phyloP scores from a whole-genome alignment of 1,140 invertebrate species.

The Drosophila pseudoananassae region DNA sequence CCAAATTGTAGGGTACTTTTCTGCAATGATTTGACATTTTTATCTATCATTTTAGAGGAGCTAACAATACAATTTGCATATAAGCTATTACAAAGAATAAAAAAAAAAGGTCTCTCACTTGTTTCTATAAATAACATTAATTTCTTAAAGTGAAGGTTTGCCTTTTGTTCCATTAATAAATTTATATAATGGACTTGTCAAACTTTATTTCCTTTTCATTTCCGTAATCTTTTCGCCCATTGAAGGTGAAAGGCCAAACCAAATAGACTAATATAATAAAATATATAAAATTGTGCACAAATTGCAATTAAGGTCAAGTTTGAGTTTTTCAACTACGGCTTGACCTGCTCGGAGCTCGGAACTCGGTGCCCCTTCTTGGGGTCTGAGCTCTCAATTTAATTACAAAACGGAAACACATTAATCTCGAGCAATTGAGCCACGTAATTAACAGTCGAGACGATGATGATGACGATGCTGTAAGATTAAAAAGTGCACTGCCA shows the following conservation, averaged over 20 bases:
- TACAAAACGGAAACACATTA: constrained; percentile 69
- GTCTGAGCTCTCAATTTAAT: constrained; percentile 48
- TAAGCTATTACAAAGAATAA: not conserved
- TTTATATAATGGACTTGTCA: not conserved
- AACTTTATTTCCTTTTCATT: constrained; percentile 2
- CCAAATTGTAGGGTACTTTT: constrained; percentile 52
- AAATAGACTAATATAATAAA: constrained; percentile 16
- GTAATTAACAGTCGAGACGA: constrained; percentile 47
- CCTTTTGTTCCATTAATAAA: not conserved
- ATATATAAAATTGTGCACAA: constrained; percentile 52
- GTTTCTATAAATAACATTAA: not conserved
- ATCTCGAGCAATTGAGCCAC: constrained; percentile 67
- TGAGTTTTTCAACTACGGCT: constrained; percentile 12
- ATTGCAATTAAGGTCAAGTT: constrained; percentile 50
- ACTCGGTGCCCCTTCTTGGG: constrained; percentile 5
- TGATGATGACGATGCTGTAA: constrained; percentile 43
- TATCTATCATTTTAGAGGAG: constrained; percentile 6
- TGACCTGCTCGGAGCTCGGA: constrained; percentile 32
- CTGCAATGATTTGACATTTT: constrained; percentile 61
- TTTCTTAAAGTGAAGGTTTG: not conserved
- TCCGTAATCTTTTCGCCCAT: constrained; percentile 10
- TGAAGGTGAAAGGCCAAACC: constrained; percentile 22
- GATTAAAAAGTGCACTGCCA: constrained; percentile 20
- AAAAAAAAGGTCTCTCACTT: not conserved
- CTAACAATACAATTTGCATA: constrained; percentile 24